Conservation (phyloP, 1,140 invertebrate genomes). For the Leptonema lineaticorne region DNA sequence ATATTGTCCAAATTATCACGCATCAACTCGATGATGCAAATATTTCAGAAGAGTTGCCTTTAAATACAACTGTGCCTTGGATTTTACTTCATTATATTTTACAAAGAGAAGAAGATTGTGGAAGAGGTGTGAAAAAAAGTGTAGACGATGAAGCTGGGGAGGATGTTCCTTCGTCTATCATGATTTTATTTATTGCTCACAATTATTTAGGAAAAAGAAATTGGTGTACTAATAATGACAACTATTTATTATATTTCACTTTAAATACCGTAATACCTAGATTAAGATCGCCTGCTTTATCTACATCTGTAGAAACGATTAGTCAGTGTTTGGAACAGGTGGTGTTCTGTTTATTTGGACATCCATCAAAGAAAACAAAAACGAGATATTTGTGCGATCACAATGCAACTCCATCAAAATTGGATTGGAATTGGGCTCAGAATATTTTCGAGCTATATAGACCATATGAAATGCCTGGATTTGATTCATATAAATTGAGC, state of each 20-base stretch:
- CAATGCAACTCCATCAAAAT: conserved; percentile 66
- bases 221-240: conserved; percentile 77
- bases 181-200: conserved; percentile 80
- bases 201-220: conserved; percentile 76
- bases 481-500: conserved; percentile 73
- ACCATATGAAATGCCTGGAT: conserved; percentile 77
- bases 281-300: conserved; percentile 60
- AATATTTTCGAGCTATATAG: conserved; percentile 83
- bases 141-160: conserved; percentile 58
- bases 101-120: conserved; percentile 61
- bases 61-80: conserved; percentile 77
- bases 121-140: conserved; percentile 45
- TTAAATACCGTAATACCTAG: conserved; percentile 72
- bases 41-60: conserved; percentile 63
- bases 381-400: conserved; percentile 78
- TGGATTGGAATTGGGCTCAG: conserved; percentile 78
- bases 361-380: conserved; percentile 77
- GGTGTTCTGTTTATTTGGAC: conserved; percentile 85
- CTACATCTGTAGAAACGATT: conserved; percentile 60
- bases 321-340: conserved; percentile 81
- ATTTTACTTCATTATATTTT: conserved; percentile 79
- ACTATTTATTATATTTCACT: conserved; percentile 74
- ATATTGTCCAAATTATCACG: conserved; percentile 71
- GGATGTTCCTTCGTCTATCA: conserved; percentile 71
- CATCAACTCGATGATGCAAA: conserved; percentile 70